Percentiles rank a stretch among this genome's conserved stretches.
phyloP scores from a whole-genome alignment of 1,140 invertebrate genomes.

The Dinoponera quadriceps region DNA sequence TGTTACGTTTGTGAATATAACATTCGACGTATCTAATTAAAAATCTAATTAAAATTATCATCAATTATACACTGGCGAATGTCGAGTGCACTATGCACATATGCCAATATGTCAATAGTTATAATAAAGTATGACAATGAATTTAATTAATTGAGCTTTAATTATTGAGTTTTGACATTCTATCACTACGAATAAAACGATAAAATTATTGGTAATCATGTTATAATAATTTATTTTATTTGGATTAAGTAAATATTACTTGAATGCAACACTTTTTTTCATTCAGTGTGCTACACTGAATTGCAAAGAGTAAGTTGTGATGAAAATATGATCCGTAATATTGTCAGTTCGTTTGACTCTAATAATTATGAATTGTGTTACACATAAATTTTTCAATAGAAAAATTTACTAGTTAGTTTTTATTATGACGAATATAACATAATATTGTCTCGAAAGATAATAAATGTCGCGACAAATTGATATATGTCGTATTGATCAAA shows the following conservation, averaged over 20 bases:
- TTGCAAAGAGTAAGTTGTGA: not conserved
- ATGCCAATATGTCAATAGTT: not conserved
- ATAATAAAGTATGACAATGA: not conserved
- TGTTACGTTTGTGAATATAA: too few relatives aligned
- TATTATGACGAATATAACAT: not conserved
- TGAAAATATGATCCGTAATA: not conserved
- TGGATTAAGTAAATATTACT: too few relatives aligned
- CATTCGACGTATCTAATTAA: slow-evolving; percentile 7
- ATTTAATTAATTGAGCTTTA: not conserved
- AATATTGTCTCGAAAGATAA: too few relatives aligned
- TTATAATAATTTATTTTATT: too few relatives aligned
- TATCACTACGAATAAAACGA: not conserved
- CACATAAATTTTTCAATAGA: not conserved
- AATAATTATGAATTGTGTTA: too few relatives aligned
- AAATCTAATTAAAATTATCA: slow-evolving; percentile 42
- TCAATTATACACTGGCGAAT: not conserved
- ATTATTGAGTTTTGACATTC: slow-evolving; percentile 6
- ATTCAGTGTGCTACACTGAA: too few relatives aligned
- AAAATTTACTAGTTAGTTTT: not conserved
- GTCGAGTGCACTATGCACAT: not conserved
- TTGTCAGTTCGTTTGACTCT: not conserved
- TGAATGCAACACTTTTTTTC: too few relatives aligned
- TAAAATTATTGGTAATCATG: slow-evolving; percentile 11
- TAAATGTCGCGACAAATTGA: not conserved
- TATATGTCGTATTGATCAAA: not conserved